Evolutionary conservation across 35 echinoderm and acorn worm species (phyloP).

Genomic region (Antedon bifida): DNA sequence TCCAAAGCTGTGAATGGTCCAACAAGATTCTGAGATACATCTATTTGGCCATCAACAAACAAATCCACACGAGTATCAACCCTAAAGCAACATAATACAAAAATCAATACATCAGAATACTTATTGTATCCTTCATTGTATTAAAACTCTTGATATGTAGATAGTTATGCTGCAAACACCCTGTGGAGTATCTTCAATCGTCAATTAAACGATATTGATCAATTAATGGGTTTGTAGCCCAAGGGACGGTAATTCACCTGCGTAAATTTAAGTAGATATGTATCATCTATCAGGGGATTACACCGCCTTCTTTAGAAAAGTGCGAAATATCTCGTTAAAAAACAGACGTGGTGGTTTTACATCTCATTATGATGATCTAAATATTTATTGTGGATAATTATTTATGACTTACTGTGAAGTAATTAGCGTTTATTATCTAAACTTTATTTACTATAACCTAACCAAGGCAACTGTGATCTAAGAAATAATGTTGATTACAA

Average conservation of each 20-base stretch:
- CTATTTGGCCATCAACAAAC: not conserved
- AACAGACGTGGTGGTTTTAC: not conserved
- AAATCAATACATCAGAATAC: not conserved
- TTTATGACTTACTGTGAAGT: too few species aligned
- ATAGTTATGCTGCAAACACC: not conserved
- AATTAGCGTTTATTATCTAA: too few species aligned
- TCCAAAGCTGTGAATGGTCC: slow-evolving; percentile 25
- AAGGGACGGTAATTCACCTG: not conserved
- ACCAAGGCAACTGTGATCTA: too few species aligned
- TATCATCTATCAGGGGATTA: not conserved
- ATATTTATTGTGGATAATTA: too few species aligned
- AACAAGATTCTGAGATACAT: slow-evolving; percentile 4
- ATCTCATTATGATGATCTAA: too few species aligned
- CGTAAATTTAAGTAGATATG: not conserved
- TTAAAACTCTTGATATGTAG: not conserved
- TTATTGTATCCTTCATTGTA: not conserved
- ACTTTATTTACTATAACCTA: too few species aligned
- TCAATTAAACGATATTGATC: not conserved
- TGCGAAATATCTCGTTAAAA: not conserved
- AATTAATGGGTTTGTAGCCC: not conserved
- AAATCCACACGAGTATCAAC: not conserved
- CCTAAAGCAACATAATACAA: not conserved
- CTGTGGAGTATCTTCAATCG: not conserved
- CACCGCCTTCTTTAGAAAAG: not conserved
- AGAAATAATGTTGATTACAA: too few species aligned